These are phyloP conservation scores for Petrophora chlorosata DNA, from an alignment of 2,888 invertebrate genomes.

Conservation along the genomic window DNA sequence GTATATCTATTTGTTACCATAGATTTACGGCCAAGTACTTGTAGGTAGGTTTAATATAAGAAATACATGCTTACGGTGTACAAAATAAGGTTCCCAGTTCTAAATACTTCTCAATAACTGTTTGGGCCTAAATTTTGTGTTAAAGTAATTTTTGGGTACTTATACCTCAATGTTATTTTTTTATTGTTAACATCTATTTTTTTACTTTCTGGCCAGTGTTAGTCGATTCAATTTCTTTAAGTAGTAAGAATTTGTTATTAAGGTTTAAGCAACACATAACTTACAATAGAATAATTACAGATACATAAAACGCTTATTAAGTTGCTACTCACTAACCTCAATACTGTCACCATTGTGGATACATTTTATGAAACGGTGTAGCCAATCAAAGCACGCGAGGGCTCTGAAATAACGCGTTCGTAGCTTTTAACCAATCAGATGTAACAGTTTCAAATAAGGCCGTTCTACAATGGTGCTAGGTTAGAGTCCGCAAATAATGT, in stretches of 20 bases:
- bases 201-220: constrained; percentile 66
- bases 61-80: constrained; percentile 67
- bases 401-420: constrained; percentile 4
- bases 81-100: constrained; percentile 64
- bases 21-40: constrained; percentile 78
- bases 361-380: constrained; percentile 1
- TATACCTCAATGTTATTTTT: constrained; percentile 49
- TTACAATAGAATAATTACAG: constrained; percentile 71
- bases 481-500: constrained; percentile 54
- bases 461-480: constrained; percentile 43
- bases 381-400: constrained; percentile 32
- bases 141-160: constrained; percentile 44
- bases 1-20: constrained; percentile 79
- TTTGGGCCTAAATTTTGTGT: constrained; percentile 60
- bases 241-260: constrained; percentile 61
- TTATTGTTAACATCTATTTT: constrained; percentile 47
- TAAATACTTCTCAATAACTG: constrained; percentile 42
- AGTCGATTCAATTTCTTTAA: constrained; percentile 57
- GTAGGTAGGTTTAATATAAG: constrained; percentile 69
- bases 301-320: constrained; percentile 65
- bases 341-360: constrained; percentile 46
- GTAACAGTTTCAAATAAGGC: not conserved
- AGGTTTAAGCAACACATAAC: constrained; percentile 49
- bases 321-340: constrained; percentile 61
- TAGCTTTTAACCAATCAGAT: constrained; percentile 20